Conservation (phyloP, 1,140 invertebrate genomes). For the Magallana ariakensis region DNA sequence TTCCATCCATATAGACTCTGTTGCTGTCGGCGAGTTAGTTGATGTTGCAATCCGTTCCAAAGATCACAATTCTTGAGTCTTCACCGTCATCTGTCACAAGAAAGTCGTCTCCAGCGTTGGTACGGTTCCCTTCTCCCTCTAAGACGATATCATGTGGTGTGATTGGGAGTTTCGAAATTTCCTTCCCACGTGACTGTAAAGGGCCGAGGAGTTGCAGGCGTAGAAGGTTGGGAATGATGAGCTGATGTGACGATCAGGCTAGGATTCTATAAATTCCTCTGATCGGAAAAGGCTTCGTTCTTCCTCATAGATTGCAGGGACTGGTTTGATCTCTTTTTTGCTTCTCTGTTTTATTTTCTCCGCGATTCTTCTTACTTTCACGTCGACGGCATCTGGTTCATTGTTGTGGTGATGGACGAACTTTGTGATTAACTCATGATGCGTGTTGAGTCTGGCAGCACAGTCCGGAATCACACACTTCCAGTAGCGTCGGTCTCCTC, state of each 20-base stretch:
- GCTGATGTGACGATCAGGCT: background rate
- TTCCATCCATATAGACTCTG: too few species aligned
- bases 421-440: background rate
- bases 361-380: background rate
- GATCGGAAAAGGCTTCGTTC: background rate
- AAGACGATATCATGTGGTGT: background rate
- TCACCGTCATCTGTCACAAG: too few species aligned
- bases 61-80: background rate
- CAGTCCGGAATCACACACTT: too few species aligned
- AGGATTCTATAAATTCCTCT: background rate
- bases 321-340: background rate
- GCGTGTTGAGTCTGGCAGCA: too few species aligned
- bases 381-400: background rate
- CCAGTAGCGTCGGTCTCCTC: too few species aligned
- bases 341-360: background rate
- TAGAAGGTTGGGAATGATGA: background rate
- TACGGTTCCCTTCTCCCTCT: background rate
- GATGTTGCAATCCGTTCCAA: background rate
- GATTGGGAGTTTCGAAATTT: background rate
- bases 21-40: too few species aligned
- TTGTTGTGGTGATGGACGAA: background rate
- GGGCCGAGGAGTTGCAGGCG: background rate
- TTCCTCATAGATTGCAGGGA: background rate
- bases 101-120: background rate
- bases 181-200: background rate